Evolutionary conservation across 2,797 vertebrate species (phyloP), one percentile per base, ranked within the genome.

Genomic region (Vespertilio murinus): DNA sequence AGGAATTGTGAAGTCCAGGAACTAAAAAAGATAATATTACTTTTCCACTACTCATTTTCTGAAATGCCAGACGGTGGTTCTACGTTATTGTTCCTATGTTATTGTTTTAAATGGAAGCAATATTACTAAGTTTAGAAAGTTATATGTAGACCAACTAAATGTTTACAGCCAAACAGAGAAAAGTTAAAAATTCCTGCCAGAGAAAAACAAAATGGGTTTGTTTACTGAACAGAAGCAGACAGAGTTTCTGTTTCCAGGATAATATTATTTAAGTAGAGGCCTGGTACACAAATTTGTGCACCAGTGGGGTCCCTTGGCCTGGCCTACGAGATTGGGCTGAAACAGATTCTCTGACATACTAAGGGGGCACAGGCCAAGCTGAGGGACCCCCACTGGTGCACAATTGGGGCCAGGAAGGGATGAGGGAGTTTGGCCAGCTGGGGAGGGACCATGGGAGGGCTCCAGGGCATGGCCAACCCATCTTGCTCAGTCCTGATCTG

Each of bases 161-260:
- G 20, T 86, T 93, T 67, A 93, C 12, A 88, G 85, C 11, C 74
- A 74, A 90, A 38, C 17, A 28, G 23, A 45, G 54, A 78, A 79
- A 92, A 80, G 38, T 38, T 94, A 65, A 84, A 88, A 88, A 85
- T 25, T 49, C n/a, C 30, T 94, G 20, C 25, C n/a, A 75, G 45
- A 30, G 52, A 38, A 56, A 90, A 70, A 54, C 45, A 80, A 56
- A 94, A 64, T 30, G 69, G 13, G 23, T 85, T 77, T 93, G 40
- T 88, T 94, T 91, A 77, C 12, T 82, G 69, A 94, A 67, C 78
- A 71, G 71, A 71, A 77, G 16, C 40, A 54, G 38, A 90, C 35
- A 75, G 23, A 84, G 30, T 47, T 88, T 49, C 54, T 84, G 17
- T 81, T 61, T 85, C 47, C 25, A 81, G 47, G 6, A 54, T 23